These are phyloP conservation scores for Delichon dasypus DNA, from an alignment of 2,797 vertebrate species.

Conservation along the genomic window DNA sequence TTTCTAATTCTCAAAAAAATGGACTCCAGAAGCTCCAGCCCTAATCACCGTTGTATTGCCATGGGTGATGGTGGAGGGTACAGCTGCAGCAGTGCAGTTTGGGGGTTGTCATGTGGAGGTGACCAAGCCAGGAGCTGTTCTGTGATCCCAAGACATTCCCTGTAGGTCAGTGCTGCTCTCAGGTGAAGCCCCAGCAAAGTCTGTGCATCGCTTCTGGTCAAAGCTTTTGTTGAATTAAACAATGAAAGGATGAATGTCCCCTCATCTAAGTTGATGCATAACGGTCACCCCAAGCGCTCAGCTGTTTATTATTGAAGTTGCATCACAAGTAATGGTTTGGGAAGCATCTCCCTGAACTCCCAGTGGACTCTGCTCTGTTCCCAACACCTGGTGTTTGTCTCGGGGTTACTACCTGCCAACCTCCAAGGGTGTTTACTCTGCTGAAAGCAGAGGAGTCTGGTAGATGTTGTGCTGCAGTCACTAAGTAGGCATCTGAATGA, in stretches of 20 bases:
- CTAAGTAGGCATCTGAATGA: neutral
- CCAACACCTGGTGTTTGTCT: rapidly evolving
- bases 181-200: neutral
- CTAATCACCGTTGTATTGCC: neutral
- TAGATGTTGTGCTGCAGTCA: neutral
- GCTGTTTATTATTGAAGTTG: rapidly evolving
- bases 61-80: neutral
- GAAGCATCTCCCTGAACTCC: neutral
- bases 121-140: neutral
- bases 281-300: neutral
- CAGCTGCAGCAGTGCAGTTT: neutral
- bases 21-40: neutral
- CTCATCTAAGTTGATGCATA: neutral
- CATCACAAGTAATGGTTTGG: neutral
- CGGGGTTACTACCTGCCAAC: neutral
- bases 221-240: neutral
- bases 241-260: neutral
- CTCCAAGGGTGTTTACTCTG: neutral
- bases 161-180: rapidly evolving
- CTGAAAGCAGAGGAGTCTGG: neutral
- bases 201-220: rapidly evolving
- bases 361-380: neutral
- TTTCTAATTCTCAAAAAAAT: neutral
- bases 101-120: neutral
- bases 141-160: rapidly evolving